Percentiles rank a stretch among this genome's conserved stretches.
phyloP scores from a whole-genome alignment of 1,140 invertebrate species.

The Neotoxoptera formosana region DNA sequence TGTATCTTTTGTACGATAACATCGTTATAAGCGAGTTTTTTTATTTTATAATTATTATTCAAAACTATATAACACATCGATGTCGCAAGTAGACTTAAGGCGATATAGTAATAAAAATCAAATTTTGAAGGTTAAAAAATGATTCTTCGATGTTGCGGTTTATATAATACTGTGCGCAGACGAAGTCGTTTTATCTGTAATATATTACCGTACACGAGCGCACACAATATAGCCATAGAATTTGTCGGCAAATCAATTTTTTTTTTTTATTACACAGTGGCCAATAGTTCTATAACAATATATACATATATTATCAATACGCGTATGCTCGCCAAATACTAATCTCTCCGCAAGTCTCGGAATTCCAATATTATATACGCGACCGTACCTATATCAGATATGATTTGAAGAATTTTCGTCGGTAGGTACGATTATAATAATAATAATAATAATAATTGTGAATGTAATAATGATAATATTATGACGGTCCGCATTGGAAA shows the following conservation, averaged over 20 bases:
- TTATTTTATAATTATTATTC: background rate
- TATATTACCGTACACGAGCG: background rate
- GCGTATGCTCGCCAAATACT: background rate
- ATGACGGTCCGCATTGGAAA: background rate
- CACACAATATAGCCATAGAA: background rate
- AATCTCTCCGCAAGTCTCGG: background rate
- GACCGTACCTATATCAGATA: background rate
- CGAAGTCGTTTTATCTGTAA: background rate
- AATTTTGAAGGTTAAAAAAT: constrained; percentile 24
- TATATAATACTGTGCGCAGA: background rate
- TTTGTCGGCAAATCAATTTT: background rate
- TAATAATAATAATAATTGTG: too few species aligned
- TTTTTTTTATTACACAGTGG: background rate
- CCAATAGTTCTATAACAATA: background rate
- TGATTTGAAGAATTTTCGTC: background rate
- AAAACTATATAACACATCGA: background rate
- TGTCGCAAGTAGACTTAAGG: background rate
- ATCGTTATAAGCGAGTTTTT: background rate
- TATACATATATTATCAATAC: background rate
- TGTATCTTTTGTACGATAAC: background rate
- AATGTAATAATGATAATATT: background rate
- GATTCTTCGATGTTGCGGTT: background rate
- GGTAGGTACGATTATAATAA: background rate
- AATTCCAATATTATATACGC: background rate
- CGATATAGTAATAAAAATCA: background rate